Evolutionary conservation across 2,888 invertebrate species (phyloP), one percentile per base, ranked within the genome.

Genomic region (Epirrita christyi): DNA sequence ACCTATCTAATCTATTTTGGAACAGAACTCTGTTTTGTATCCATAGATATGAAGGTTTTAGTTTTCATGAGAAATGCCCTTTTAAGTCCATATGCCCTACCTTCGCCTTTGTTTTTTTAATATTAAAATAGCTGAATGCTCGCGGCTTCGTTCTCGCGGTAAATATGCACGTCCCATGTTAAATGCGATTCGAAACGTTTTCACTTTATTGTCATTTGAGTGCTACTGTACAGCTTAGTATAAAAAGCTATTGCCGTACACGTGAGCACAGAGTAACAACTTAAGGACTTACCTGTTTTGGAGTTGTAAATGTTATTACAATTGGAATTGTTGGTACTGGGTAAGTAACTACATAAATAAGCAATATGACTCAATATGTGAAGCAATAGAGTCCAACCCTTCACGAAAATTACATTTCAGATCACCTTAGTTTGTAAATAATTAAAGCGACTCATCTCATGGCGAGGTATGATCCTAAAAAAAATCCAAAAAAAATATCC

Each of bases 31-130:
- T n/a, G n/a, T n/a, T n/a, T n/a, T n/a, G n/a, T n/a, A n/a, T n/a
- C n/a, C n/a, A n/a, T n/a, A n/a, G n/a, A n/a, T n/a, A n/a, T n/a
- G n/a, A n/a, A n/a, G n/a, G n/a, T n/a, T n/a, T n/a, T n/a, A 65
- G 65, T 70, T 75, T 75, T 71, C 72, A 76, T 69, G 71, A 74
- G 73, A 63, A 71, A 73, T 68, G 70, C 71, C 67, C 72, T 71
- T n/a, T 70, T 68, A 68, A 71, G 63, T 57, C 60, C 58, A 56
- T 49, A 38, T 42, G 52, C 8, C 29, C n/a, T 7, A 32, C 28
- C 13, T 52, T 37, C 46, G 29, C 47, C 41, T 32, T n/a, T n/a
- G n/a, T n/a, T 69, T 69, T 70, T 67, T 64, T 61, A 64, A 68
- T 70, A 74, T 71, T 66, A 72, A 74, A n/a, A n/a, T 75, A 72